Evolutionary conservation across 1,140 invertebrate species (phyloP).

Genomic region (Nebria ingens): DNA sequence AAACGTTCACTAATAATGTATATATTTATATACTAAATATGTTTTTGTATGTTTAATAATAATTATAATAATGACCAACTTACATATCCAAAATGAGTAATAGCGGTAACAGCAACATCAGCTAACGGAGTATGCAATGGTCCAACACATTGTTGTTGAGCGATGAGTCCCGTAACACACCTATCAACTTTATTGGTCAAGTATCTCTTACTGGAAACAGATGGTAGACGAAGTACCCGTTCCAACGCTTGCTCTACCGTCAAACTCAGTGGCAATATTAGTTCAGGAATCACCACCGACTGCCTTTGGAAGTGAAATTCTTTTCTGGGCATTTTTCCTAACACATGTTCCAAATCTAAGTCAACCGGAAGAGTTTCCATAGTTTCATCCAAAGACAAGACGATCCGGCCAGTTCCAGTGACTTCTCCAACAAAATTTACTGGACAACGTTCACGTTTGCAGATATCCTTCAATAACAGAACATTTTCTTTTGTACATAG

Average conservation of each 20-base stretch:
- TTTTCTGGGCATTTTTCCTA: slow-evolving; percentile 80
- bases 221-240: slow-evolving; percentile 75
- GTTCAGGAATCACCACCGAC: slow-evolving; percentile 21
- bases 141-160: slow-evolving; percentile 96
- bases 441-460: slow-evolving; percentile 79
- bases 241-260: slow-evolving; percentile 58
- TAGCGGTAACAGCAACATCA: slow-evolving; percentile 86
- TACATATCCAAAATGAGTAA: slow-evolving; percentile 58
- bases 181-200: slow-evolving; percentile 93
- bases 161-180: slow-evolving; percentile 90
- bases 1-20: too few species aligned
- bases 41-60: slow-evolving; percentile 10
- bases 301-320: slow-evolving; percentile 45
- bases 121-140: slow-evolving; percentile 90
- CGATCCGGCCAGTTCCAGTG: slow-evolving; percentile 75
- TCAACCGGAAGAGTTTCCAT: slow-evolving; percentile 51
- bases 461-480: slow-evolving; percentile 58
- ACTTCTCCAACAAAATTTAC: slow-evolving; percentile 89
- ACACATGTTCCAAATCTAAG: slow-evolving; percentile 77
- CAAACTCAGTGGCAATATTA: slow-evolving; percentile 44
- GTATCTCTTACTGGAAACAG: slow-evolving; percentile 91
- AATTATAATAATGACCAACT: too few species aligned
- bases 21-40: slow-evolving; percentile 10
- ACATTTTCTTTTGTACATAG: slow-evolving; percentile 58
- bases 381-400: slow-evolving; percentile 43